phyloP scores from a whole-genome alignment of 2,888 invertebrate genomes.

The Tridacna gigas region DNA sequence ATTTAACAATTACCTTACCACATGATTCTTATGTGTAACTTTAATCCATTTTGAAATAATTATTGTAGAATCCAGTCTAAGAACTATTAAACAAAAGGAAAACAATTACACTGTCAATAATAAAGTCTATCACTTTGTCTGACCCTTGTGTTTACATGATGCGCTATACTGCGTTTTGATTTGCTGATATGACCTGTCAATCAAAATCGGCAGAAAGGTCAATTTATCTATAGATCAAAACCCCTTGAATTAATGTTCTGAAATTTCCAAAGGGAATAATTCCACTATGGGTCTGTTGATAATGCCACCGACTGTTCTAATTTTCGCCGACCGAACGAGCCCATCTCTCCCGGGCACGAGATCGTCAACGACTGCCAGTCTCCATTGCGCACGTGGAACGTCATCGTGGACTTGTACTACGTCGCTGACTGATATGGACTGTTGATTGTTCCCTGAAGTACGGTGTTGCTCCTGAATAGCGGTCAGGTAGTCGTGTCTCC shows the following conservation, averaged over 20 bases:
- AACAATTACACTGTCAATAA: too few species aligned
- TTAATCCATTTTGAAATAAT: too few species aligned
- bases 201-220: too few species aligned
- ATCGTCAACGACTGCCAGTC: slow-evolving; percentile 22
- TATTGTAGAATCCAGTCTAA: too few species aligned
- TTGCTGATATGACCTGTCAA: too few species aligned
- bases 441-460: slow-evolving; percentile 21
- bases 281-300: slow-evolving; percentile 25
- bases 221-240: too few species aligned
- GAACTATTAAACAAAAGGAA: too few species aligned
- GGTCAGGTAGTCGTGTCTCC: slow-evolving; percentile 43
- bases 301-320: slow-evolving; percentile 20
- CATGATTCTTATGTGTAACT: too few species aligned
- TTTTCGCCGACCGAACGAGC: slow-evolving; percentile 13
- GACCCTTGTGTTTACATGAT: too few species aligned
- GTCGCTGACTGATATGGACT: slow-evolving; percentile 25
- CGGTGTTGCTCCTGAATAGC: slow-evolving; percentile 21
- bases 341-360: slow-evolving; percentile 21
- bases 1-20: too few species aligned
- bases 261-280: slow-evolving; percentile 7
- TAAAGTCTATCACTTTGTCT: too few species aligned
- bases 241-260: neutral
- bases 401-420: slow-evolving; percentile 36
- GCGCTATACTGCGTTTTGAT: too few species aligned
- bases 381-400: slow-evolving; percentile 32